phyloP scores from a whole-genome alignment of 1,140 invertebrate species.

The Paramacrobiotus metropolitanus region DNA sequence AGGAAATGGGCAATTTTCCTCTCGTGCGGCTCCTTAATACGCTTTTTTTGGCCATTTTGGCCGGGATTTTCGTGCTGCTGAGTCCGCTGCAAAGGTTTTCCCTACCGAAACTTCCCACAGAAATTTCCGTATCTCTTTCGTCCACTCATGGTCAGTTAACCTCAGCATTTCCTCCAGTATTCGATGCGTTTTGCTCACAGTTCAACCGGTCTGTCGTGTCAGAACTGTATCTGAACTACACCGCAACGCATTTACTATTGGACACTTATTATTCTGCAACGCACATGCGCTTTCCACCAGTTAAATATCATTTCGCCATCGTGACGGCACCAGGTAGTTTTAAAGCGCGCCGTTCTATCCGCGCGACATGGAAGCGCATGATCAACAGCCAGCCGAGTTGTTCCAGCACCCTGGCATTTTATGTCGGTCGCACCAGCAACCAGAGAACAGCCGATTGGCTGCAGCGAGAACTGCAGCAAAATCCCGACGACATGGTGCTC shows the following conservation, averaged over 20 bases:
- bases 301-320: background rate
- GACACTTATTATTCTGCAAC: background rate
- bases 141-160: no score
- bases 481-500: background rate
- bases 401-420: background rate
- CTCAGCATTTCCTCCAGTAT: background rate
- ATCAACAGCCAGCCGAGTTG: background rate
- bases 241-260: background rate
- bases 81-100: no score
- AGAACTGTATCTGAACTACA: background rate
- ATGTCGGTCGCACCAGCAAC: background rate
- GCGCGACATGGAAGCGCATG: background rate
- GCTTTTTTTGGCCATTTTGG: no score
- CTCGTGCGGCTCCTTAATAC: no score
- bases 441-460: background rate
- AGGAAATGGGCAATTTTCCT: no score
- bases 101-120: no score
- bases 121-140: no score
- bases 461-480: background rate
- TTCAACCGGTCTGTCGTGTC: background rate
- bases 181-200: background rate
- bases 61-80: no score
- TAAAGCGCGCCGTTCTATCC: background rate
- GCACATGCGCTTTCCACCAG: no score
- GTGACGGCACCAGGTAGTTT: background rate